Base-by-base conservation (phyloP, 2,113 vertebrate genomes). In the Monopterus albus region DNA sequence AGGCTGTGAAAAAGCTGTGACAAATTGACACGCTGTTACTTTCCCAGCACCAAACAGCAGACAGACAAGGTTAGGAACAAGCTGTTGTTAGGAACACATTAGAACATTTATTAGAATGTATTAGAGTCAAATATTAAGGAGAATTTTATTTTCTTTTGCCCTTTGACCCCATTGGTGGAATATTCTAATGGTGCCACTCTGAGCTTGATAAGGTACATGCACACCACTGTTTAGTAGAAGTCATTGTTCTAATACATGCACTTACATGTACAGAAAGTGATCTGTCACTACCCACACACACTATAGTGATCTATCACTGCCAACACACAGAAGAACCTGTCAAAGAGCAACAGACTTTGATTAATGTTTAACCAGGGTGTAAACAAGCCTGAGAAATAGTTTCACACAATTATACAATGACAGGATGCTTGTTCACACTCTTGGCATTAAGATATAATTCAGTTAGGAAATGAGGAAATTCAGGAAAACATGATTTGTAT, bases 351-450 rank as follows among this genome's bases (percentile, higher is more conserved):
- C 14, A 15, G 26, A 33, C 38, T 64, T 46, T 79, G 68, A 88
- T 47, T 69, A 61, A 75, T 75, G 62, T 15, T 15, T 51, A 64
- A 66, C 49, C 31, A 11, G 28, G 18, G 39, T 58, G 53, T 74
- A 82, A 82, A 85, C 61, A 64, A 49, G 33, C 47, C 58, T 47
- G 50, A 63, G 79, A 81, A 88, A 70, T 49, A 33, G 59, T 62
- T 72, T 46, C 49, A 38, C 38, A 69, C 62, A 66, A 67, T 86
- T 62, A 61, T 28, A 79, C 77, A 91, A 87, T 82, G 75, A 69
- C 68, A 72, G 76, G 87, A 86, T 79, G 74, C 71, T 73, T 55
- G 74, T 56, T 73, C 51, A 82, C 45, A 74, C 35, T 21, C 73
- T 72, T 61, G 45, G 72, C 58, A 56, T 52, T 28, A 83, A 87